Evolutionary conservation across 2,797 vertebrate genomes (phyloP).

Genomic region (Knipowitschia caucasica): DNA sequence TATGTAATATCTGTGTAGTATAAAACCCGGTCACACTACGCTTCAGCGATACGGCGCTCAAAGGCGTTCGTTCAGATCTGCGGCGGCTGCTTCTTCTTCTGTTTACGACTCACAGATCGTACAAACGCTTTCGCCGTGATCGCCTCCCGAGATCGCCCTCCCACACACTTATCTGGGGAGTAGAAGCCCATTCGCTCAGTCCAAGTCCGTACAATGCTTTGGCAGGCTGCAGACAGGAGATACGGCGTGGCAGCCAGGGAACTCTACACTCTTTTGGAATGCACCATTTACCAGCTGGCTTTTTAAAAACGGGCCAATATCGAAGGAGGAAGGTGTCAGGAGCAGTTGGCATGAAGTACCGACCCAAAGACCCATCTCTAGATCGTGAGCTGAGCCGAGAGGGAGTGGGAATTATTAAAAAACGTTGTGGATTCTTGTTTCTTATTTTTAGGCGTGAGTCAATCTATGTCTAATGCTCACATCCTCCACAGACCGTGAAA

Average conservation of each 20-base stretch:
- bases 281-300: slow-evolving; percentile 4
- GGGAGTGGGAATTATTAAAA: too few species aligned
- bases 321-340: too few species aligned
- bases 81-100: not conserved
- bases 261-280: slow-evolving; percentile 18
- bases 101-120: slow-evolving; percentile 1
- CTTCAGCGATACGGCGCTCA: not conserved
- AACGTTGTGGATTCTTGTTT: too few species aligned
- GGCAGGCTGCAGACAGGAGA: slow-evolving; percentile 18
- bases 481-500: too few species aligned
- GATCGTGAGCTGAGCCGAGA: too few species aligned
- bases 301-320: too few species aligned
- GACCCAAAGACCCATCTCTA: too few species aligned
- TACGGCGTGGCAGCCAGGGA: slow-evolving; percentile 4
- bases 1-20: not conserved
- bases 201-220: slow-evolving; percentile 25
- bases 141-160: slow-evolving; percentile 2
- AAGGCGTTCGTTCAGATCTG: not conserved
- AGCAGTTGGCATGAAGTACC: too few species aligned
- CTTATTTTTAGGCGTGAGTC: too few species aligned
- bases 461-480: too few species aligned
- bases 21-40: not conserved
- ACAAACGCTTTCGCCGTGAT: slow-evolving; percentile 16
- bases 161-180: slow-evolving; percentile 22
- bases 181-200: slow-evolving; percentile 13